Evolutionary conservation across 2,797 vertebrate species (phyloP).

Genomic region (Sebastes oblongus): DNA sequence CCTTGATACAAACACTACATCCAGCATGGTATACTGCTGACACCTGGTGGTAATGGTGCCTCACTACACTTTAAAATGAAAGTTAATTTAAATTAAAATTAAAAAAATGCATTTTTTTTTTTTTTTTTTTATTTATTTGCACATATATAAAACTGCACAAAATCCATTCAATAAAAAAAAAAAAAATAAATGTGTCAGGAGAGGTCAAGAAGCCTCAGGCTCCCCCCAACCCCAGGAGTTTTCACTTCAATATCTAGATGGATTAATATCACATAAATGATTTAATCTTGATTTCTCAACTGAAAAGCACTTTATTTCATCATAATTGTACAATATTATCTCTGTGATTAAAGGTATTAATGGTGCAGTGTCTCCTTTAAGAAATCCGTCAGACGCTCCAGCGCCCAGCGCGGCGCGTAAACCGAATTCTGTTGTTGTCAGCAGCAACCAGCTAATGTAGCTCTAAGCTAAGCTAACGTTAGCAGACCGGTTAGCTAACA

Average conservation of each 20-base stretch:
- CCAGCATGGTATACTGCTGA: conserved; percentile 10
- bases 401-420: conserved; percentile 80
- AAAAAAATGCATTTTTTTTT: no score
- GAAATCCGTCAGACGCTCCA: neutral
- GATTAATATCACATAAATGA: neutral
- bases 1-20: neutral
- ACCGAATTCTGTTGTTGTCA: conserved; percentile 75
- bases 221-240: no score
- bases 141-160: no score
- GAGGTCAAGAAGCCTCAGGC: no score
- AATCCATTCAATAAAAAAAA: no score
- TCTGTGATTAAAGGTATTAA: neutral
- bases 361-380: conserved; percentile 67
- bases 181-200: no score
- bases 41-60: neutral
- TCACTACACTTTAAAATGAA: conserved; percentile 5
- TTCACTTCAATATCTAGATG: neutral
- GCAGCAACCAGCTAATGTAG: conserved; percentile 31
- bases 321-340: rapidly evolving
- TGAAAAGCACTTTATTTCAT: rapidly evolving
- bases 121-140: no score
- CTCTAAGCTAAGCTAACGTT: conserved; percentile 33
- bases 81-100: no score
- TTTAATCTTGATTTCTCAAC: rapidly evolving
- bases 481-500: neutral